Conservation (phyloP, 2,888 invertebrate species). For the Dioctria rufipes region DNA sequence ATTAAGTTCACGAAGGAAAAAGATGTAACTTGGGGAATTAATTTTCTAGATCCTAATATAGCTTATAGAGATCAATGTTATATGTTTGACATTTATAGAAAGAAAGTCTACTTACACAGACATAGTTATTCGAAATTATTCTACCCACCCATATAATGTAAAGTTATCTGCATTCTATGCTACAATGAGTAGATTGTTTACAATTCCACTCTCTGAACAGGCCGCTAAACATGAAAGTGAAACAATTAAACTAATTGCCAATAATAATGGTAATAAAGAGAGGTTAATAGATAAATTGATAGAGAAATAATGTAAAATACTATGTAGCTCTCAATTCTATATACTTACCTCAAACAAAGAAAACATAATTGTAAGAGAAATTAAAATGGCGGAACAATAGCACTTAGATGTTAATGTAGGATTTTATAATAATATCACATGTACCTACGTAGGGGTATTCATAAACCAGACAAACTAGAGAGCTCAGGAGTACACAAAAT, state of each 20-base stretch:
- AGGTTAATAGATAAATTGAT: not conserved
- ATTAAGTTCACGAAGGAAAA: not conserved
- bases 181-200: not conserved
- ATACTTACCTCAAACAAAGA: not conserved
- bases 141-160: not conserved
- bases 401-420: not conserved
- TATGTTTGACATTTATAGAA: not conserved
- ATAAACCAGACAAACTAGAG: not conserved
- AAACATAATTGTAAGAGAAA: not conserved
- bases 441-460: not conserved
- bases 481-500: not conserved
- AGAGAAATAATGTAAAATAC: not conserved
- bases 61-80: not conserved
- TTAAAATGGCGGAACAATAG: not conserved
- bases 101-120: not conserved
- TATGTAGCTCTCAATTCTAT: constrained; percentile 7
- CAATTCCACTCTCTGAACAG: too few relatives aligned
- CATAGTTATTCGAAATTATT: not conserved
- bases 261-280: not conserved
- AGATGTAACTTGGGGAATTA: not conserved
- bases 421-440: not conserved
- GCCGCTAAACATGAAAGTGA: too few relatives aligned
- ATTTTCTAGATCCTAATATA: not conserved
- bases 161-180: not conserved
- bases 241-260: not conserved